Percentiles rank a stretch among this genome's conserved stretches.
Conservation (phyloP, 1,140 invertebrate species). For the Megalonaias nervosa region DNA sequence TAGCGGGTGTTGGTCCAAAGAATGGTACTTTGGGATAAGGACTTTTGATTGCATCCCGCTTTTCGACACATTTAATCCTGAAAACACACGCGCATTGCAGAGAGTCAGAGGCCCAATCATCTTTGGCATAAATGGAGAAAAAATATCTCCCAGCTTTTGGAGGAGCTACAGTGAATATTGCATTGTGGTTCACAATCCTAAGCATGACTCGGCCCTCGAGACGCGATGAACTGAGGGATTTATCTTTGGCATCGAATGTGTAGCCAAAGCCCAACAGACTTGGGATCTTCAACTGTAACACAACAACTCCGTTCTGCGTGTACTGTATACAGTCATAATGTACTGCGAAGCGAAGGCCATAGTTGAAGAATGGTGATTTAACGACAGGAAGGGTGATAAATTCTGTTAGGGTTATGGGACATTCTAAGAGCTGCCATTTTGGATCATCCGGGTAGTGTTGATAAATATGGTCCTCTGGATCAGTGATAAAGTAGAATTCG, state of each 20-base stretch:
- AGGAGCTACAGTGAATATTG: constrained; percentile 64
- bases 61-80: constrained; percentile 61
- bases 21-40: constrained; percentile 63
- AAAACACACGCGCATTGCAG: constrained; percentile 68
- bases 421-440: constrained; percentile 75
- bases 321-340: constrained; percentile 65
- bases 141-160: constrained; percentile 65
- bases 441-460: constrained; percentile 75
- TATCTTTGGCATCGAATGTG: constrained; percentile 60
- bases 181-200: constrained; percentile 63
- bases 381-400: constrained; percentile 74
- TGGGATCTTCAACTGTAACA: constrained; percentile 61
- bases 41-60: constrained; percentile 53
- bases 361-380: constrained; percentile 69
- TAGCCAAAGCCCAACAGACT: constrained; percentile 62
- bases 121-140: constrained; percentile 67
- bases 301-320: constrained; percentile 59
- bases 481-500: constrained; percentile 74
- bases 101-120: constrained; percentile 64
- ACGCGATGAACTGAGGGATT: constrained; percentile 44
- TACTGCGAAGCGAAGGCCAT: constrained; percentile 60
- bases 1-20: constrained; percentile 62
- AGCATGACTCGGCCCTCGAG: constrained; percentile 63
- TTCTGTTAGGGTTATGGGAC: constrained; percentile 72
- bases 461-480: constrained; percentile 75